These are phyloP conservation scores for Nomada fabriciana DNA, from an alignment of 2,888 invertebrate species.

Conservation along the genomic window DNA sequence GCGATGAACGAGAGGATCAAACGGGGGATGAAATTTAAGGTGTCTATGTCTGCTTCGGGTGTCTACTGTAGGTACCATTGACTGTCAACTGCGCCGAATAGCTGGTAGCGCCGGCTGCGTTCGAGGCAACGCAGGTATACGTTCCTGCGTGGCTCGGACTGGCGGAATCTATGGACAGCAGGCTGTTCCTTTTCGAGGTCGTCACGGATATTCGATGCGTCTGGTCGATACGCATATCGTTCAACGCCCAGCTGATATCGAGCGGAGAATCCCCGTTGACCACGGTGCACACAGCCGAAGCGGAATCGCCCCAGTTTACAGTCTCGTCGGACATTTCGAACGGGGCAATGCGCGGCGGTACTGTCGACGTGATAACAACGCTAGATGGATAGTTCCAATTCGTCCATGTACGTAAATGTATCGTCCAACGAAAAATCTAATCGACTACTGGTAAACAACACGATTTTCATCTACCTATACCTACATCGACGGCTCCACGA, in stretches of 20 bases:
- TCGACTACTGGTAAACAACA: no score
- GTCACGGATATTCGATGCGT: slow-evolving; percentile 69
- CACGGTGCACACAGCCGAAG: slow-evolving; percentile 89
- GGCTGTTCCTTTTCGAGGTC: slow-evolving; percentile 84
- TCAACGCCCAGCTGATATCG: slow-evolving; percentile 90
- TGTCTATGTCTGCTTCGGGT: slow-evolving; percentile 27
- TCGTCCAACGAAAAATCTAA: background rate
- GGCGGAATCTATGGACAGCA: slow-evolving; percentile 87
- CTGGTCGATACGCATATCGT: slow-evolving; percentile 86
- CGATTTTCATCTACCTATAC: no score
- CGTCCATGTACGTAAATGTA: background rate
- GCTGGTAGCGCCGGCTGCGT: slow-evolving; percentile 86
- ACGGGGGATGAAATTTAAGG: background rate
- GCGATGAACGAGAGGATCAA: slow-evolving; percentile 10
- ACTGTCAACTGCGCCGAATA: slow-evolving; percentile 85
- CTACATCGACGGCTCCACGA: background rate
- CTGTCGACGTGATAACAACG: slow-evolving; percentile 83
- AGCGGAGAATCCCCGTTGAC: slow-evolving; percentile 92
- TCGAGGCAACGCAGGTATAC: slow-evolving; percentile 89
- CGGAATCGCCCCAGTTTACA: slow-evolving; percentile 88
- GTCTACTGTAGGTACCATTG: slow-evolving; percentile 85
- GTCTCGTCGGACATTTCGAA: slow-evolving; percentile 89
- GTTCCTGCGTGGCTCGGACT: slow-evolving; percentile 88
- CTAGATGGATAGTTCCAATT: slow-evolving; percentile 10
- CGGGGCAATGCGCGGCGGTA: slow-evolving; percentile 90